These are phyloP conservation scores for Pangasianodon gigas DNA, from an alignment of 2,113 vertebrate species.

Conservation along the genomic window DNA sequence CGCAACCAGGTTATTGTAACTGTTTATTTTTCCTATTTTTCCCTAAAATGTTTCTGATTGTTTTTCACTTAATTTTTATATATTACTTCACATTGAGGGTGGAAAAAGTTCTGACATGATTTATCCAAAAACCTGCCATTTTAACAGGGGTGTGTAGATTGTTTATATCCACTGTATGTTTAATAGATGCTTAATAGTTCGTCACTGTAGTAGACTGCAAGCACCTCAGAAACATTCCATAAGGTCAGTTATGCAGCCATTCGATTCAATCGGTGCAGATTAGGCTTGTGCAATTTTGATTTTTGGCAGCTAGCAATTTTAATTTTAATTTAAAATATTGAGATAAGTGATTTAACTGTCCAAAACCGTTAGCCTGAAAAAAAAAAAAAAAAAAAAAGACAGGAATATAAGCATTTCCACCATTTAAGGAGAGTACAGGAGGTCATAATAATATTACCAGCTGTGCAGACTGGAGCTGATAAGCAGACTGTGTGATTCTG, in stretches of 20 bases:
- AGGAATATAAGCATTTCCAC: background rate
- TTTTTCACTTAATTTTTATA: no score
- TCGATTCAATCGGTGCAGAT: background rate
- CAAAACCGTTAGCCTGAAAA: background rate
- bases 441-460: background rate
- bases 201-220: background rate
- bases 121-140: no score
- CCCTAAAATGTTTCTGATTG: no score
- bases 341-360: background rate
- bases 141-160: no score
- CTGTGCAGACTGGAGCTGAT: background rate
- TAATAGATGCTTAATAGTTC: background rate
- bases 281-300: background rate
- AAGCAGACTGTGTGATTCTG: background rate
- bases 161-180: background rate
- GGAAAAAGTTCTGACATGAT: no score
- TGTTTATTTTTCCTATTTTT: no score
- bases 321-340: background rate
- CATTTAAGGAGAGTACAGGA: background rate
- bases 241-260: background rate
- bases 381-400: background rate
- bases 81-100: no score
- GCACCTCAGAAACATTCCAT: background rate
- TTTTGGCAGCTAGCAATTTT: background rate
- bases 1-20: no score